Conservation (phyloP, 2,113 vertebrate species). For the Lasiurus cinereus region DNA sequence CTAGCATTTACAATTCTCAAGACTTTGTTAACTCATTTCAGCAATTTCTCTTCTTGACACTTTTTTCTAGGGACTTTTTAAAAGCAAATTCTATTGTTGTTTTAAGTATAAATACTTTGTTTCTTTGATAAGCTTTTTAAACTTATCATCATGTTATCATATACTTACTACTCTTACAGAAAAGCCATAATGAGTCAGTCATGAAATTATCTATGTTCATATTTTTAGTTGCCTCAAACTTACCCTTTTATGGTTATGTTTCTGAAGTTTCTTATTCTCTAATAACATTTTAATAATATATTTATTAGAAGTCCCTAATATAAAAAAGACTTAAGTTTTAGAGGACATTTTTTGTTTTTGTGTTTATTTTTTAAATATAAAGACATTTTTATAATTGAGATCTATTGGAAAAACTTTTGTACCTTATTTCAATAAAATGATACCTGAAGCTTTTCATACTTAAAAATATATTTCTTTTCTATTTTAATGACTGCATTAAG, state of each 20-base stretch:
- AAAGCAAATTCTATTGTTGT: conserved; percentile 19
- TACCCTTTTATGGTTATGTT: conserved; percentile 38
- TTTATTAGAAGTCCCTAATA: conserved; percentile 1
- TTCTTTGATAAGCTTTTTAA: conserved; percentile 23
- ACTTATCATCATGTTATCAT: background rate
- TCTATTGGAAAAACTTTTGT: background rate
- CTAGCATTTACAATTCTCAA: conserved; percentile 14
- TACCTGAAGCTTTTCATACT: background rate
- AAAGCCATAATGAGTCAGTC: background rate
- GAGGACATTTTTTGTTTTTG: background rate
- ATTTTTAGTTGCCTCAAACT: conserved; percentile 7
- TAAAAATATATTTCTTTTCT: conserved; percentile 30
- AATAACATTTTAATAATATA: background rate
- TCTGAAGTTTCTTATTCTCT: conserved; percentile 2
- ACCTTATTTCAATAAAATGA: conserved; percentile 7
- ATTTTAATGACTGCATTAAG: background rate
- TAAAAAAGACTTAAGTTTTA: background rate
- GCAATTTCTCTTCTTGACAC: background rate
- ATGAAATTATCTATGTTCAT: background rate
- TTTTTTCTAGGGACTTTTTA: background rate
- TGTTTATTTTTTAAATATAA: conserved; percentile 21
- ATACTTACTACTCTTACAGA: conserved; percentile 31
- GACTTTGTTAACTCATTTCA: conserved; percentile 42
- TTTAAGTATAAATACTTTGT: conserved; percentile 49
- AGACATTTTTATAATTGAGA: conserved; percentile 48